phyloP scores from a whole-genome alignment of 2,888 invertebrate species.

The Ferrisia virgata region DNA sequence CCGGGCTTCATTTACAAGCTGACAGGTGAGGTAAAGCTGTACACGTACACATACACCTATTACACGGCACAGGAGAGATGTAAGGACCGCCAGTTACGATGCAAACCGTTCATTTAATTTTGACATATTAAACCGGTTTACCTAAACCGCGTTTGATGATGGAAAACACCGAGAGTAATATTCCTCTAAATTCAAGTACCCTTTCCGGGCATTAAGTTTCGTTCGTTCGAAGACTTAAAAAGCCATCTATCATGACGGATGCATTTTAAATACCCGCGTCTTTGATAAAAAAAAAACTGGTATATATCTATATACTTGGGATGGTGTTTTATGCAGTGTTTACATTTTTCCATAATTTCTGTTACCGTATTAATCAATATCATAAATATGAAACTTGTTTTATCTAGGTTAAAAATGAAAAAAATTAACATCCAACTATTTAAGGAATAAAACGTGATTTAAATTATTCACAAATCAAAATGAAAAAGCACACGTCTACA shows the following conservation, averaged over 20 bases:
- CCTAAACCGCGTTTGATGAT: not conserved
- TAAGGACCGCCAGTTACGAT: not conserved
- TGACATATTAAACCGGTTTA: conserved; percentile 16
- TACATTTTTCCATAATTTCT: conserved; percentile 30
- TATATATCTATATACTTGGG: not conserved
- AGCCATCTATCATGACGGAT: conserved; percentile 12
- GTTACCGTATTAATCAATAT: conserved; percentile 32
- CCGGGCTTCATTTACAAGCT: not conserved
- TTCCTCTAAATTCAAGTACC: not conserved
- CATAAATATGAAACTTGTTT: conserved; percentile 24
- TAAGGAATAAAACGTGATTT: conserved; percentile 32
- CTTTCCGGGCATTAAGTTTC: not conserved
- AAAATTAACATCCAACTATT: conserved; percentile 16
- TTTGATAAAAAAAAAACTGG: not conserved
- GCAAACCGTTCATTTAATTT: conserved; percentile 25
- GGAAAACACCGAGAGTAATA: not conserved
- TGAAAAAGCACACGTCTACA: not conserved
- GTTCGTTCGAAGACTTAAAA: not conserved
- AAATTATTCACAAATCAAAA: conserved; percentile 20
- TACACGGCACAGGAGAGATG: not conserved
- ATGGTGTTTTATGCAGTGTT: conserved; percentile 20
- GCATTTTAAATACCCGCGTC: conserved; percentile 30
- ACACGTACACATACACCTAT: not conserved
- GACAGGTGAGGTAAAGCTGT: not conserved
- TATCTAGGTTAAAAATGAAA: conserved; percentile 33